Percentiles rank a stretch among this genome's conserved stretches.
Conservation (phyloP, 2,113 vertebrate species). For the Bostrychus sinensis region DNA sequence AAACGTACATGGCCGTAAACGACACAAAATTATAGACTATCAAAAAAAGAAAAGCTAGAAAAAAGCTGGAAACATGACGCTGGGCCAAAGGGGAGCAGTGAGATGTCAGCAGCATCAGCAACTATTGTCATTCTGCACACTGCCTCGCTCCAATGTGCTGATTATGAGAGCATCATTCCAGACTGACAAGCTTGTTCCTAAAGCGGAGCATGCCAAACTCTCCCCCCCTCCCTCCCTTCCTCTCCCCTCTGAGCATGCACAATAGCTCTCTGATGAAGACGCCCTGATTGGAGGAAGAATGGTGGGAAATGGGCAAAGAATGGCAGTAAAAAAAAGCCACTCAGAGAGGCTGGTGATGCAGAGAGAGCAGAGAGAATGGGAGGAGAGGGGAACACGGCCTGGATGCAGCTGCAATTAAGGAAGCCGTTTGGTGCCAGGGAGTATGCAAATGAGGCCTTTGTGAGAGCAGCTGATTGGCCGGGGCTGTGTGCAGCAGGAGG, state of each 20-base stretch:
- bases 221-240: conserved; percentile 47
- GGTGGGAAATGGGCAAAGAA: neutral
- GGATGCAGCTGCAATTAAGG: conserved; percentile 71
- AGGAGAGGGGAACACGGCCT: conserved; percentile 54
- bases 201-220: conserved; percentile 61
- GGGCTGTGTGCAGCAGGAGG: conserved; percentile 40
- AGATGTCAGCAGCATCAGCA: conserved; percentile 42
- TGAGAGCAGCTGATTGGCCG: conserved; percentile 70
- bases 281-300: conserved; percentile 64
- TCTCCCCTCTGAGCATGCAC: conserved; percentile 53
- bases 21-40: too few species aligned
- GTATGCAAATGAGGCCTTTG: conserved; percentile 75
- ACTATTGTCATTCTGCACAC: conserved; percentile 64
- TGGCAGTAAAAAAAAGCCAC: conserved; percentile 10
- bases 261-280: conserved; percentile 74
- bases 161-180: conserved; percentile 73
- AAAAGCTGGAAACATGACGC: conserved; percentile 25
- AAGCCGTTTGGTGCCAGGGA: conserved; percentile 69
- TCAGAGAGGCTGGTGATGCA: conserved; percentile 43
- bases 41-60: neutral
- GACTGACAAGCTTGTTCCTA: conserved; percentile 68
- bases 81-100: conserved; percentile 45
- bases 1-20: too few species aligned
- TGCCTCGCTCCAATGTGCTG: conserved; percentile 56
- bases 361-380: conserved; percentile 6